Conservation (phyloP, 2,888 invertebrate genomes). For the Brachylomia viminalis region DNA sequence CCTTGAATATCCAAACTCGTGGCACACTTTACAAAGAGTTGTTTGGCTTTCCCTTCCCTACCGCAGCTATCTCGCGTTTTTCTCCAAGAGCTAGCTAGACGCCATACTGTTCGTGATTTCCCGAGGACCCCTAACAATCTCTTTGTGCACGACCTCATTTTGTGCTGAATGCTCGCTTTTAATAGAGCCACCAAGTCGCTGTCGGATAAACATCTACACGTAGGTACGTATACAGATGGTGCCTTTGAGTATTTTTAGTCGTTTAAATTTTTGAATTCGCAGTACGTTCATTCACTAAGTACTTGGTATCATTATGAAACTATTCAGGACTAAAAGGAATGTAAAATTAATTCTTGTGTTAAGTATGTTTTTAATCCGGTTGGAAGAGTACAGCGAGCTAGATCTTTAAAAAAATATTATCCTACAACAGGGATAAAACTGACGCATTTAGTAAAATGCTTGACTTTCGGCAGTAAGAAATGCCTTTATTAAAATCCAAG, state of each 20-base stretch:
- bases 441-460: no score
- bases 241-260: slow-evolving; percentile 56
- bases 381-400: neutral
- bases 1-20: slow-evolving; percentile 24
- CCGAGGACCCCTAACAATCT: slow-evolving; percentile 83
- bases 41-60: slow-evolving; percentile 50
- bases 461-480: neutral
- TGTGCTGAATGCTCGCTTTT: slow-evolving; percentile 78
- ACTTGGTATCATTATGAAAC: neutral
- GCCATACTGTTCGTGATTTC: slow-evolving; percentile 77
- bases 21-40: slow-evolving; percentile 29
- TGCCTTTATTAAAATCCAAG: neutral
- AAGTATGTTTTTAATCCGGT: neutral
- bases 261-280: slow-evolving; percentile 11
- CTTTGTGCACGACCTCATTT: slow-evolving; percentile 86
- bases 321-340: slow-evolving; percentile 8
- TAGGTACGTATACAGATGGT: slow-evolving; percentile 59
- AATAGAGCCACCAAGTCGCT: slow-evolving; percentile 74
- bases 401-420: neutral
- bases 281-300: no score
- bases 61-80: slow-evolving; percentile 58
- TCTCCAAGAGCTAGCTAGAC: slow-evolving; percentile 60
- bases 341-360: neutral
- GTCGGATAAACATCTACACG: slow-evolving; percentile 74
- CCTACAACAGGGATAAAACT: no score